Base-by-base conservation (phyloP, 2,888 invertebrate species). In the Chrysolina haemoptera region DNA sequence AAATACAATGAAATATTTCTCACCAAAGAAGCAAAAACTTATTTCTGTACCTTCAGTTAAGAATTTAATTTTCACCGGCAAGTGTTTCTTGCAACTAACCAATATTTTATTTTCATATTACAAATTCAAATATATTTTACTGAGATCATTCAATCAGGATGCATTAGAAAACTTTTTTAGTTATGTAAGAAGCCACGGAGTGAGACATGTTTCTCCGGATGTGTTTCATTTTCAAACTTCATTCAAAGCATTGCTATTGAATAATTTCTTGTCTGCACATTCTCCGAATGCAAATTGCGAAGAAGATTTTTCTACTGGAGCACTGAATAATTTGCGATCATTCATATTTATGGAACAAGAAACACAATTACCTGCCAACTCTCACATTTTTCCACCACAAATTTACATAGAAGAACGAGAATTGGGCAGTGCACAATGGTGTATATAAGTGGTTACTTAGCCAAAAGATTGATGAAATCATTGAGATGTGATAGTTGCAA, bases 201-300 rank as follows among this genome's bases (percentile, higher is more conserved):
- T 46, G 20, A 50, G 74, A 12, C 65, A 76, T 63, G 63, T 46
- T 10, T 74, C 71, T 20, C 71, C 76, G 12, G 71, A 71, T 16
- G 43, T 53, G 35, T 50, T n/a, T 1, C 14, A 50, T 18, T 67
- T 53, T 35, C n/a, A 46, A 22, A 46, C 62, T 50, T 75, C 50
- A 16, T 70, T 68, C 22, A 71, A 71, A 59, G 63, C 62, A 27
- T 40, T 71, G n/a, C 9, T 71, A 6, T 62, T 76, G 3, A 73
- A 67, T 35, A 69, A 70, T 41, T 59, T 76, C 11, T 64, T 70
- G n/a, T 76, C 53, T 1, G 40, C 16, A 16, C 53, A 40, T 67
- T 67, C 66, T 40, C 16, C 27, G 11, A 18, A 40, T 27, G 35
- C 40, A n/a, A 66, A 66, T 12, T 66, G 66, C 27, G 66, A 66